Base-by-base conservation (phyloP, 2,888 invertebrate genomes). In the Pasiphila rectangulata region DNA sequence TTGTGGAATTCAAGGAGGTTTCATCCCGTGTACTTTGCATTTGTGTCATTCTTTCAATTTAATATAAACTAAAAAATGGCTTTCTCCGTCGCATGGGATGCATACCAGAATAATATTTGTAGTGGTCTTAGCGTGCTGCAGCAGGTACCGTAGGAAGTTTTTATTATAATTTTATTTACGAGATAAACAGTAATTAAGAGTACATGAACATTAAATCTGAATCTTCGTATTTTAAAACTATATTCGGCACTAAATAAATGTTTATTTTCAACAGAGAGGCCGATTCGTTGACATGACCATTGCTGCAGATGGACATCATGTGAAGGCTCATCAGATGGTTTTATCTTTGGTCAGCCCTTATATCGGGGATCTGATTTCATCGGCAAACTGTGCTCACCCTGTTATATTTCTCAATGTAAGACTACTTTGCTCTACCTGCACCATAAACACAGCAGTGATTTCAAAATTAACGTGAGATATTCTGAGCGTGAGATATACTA, bases 251-350 rank as follows among this genome's bases (percentile, higher is more conserved):
- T 3, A 13, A 7, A 13, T 13, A 27, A 27, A 27, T 27, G 7
- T 13, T 7, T 13, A 2, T 3, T 13, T 16, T 44, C 21, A 23
- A 10, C 61, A 89, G 88, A 79, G 72, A 59, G 87, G 79, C 5
- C 83, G 87, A 50, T 85, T 88, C 61, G 88, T 89, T 20, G 88
- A 89, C 54, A 83, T 89, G 84, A 89, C 89, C 0, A 51, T 89
- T 21, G 88, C 87, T 2, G 87, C 87, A 1, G 87, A 88, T 24
- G 87, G 87, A 0, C 79, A 85, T 52, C 67, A 75, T 45, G 86
- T 89, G 2, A 88, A 85, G 56, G 89, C 85, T 1, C 89, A 89
- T 48, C 82, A 86, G 59, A 62, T 89, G 41, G 72, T 89, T 2
- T 51, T 89, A 50, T 84, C 85, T 0, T 70, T 87, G 0, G 82